phyloP scores from a whole-genome alignment of 2,888 invertebrate genomes.

The Trichogramma evanescens region DNA sequence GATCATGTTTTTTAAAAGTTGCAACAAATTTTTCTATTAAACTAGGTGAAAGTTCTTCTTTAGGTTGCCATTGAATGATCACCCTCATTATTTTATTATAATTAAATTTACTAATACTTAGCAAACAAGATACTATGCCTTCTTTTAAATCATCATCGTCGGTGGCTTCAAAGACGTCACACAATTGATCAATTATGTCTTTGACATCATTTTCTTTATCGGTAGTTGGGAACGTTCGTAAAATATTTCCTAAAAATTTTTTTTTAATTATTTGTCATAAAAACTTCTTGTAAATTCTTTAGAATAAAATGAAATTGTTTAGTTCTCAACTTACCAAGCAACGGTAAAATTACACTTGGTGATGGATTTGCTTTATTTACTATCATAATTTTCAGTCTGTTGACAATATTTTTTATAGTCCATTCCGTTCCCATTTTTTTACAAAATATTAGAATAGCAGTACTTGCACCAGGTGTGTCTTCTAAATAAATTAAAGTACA shows the following conservation, averaged over 20 bases:
- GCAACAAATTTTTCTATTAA: constrained; percentile 30
- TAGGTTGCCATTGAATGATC: constrained; percentile 35
- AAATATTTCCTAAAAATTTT: constrained; percentile 30
- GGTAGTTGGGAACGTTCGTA: constrained; percentile 33
- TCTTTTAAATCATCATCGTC: constrained; percentile 38
- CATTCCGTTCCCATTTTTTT: constrained; percentile 44
- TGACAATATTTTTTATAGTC: constrained; percentile 43
- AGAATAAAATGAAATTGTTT: background rate
- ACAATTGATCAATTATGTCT: constrained; percentile 32
- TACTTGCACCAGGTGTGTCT: constrained; percentile 27
- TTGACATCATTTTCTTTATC: constrained; percentile 26
- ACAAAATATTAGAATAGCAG: constrained; percentile 43
- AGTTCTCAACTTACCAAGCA: constrained; percentile 32
- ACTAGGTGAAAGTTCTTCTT: constrained; percentile 22
- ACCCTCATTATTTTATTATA: constrained; percentile 25
- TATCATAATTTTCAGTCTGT: constrained; percentile 32
- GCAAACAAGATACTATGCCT: constrained; percentile 35
- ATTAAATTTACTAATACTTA: constrained; percentile 31
- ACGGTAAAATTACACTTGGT: constrained; percentile 30
- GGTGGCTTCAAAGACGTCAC: constrained; percentile 30
- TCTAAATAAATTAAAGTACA: constrained; percentile 24
- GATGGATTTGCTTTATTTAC: constrained; percentile 29
- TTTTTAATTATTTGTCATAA: background rate
- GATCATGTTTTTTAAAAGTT: constrained; percentile 24
- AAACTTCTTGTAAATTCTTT: background rate